phyloP scores from a whole-genome alignment of 1,140 invertebrate genomes.

The Leptinotarsa undecemlineata region DNA sequence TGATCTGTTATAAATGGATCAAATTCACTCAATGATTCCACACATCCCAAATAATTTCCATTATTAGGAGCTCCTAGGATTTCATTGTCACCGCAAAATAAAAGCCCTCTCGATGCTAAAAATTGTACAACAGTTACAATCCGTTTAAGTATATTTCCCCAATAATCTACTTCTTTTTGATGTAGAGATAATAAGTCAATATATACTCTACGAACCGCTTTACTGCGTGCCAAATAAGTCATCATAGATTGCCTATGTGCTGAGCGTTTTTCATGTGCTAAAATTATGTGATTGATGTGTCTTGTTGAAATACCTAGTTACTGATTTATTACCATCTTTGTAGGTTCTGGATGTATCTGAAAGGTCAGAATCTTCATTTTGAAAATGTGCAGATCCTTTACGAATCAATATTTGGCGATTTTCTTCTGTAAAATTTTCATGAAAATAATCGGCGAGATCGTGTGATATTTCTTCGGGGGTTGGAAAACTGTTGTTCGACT shows the following conservation, averaged over 20 bases:
- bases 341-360: too few relatives aligned
- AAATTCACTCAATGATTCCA: constrained; percentile 27
- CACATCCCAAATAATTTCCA: constrained; percentile 28
- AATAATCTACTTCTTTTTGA: constrained; percentile 25
- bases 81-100: constrained; percentile 17
- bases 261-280: constrained; percentile 32
- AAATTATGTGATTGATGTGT: constrained; percentile 26
- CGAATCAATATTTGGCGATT: not conserved
- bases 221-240: constrained; percentile 34
- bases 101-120: constrained; percentile 20
- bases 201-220: constrained; percentile 33
- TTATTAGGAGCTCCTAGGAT: constrained; percentile 26
- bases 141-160: constrained; percentile 21
- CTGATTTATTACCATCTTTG: too few relatives aligned
- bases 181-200: constrained; percentile 13
- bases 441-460: not conserved
- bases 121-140: constrained; percentile 11
- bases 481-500: constrained; percentile 18
- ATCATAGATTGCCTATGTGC: constrained; percentile 32
- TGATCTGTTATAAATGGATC: constrained; percentile 27
- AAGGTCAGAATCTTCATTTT: too few relatives aligned
- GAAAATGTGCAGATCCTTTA: not conserved
- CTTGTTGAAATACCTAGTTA: too few relatives aligned
- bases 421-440: not conserved
- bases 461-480: not conserved